These are phyloP conservation scores for Crossoptilon crossoptilon DNA, from an alignment of 2,797 vertebrate genomes.

Conservation along the genomic window DNA sequence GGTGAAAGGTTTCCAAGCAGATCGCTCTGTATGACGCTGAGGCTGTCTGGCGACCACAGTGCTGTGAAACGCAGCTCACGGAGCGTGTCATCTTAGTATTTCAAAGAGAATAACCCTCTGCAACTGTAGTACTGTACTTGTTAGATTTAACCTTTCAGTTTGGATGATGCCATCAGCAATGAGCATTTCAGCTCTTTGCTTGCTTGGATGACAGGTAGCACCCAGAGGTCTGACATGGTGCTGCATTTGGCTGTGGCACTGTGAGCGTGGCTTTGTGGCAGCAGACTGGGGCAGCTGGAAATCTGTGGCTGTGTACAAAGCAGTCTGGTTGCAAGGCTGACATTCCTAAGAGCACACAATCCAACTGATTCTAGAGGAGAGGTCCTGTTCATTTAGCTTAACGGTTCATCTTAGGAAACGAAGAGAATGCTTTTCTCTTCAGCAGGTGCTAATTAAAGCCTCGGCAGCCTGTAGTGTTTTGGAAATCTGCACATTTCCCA, in stretches of 20 bases:
- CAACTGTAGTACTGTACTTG: accelerated
- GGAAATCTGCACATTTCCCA: background rate
- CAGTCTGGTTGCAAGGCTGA: background rate
- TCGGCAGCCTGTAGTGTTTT: constrained; percentile 3
- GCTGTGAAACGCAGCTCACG: accelerated
- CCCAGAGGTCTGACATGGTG: background rate
- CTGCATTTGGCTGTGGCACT: background rate
- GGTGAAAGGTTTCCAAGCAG: background rate
- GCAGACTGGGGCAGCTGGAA: background rate
- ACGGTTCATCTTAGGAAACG: background rate
- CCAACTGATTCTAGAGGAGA: background rate
- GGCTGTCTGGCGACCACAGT: accelerated
- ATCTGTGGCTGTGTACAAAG: background rate
- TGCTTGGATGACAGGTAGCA: accelerated
- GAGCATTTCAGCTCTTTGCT: background rate
- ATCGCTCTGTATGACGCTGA: background rate
- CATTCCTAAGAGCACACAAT: accelerated
- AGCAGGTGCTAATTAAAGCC: background rate
- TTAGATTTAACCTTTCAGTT: background rate
- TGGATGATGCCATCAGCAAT: background rate
- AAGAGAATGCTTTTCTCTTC: background rate
- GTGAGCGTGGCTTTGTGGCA: background rate
- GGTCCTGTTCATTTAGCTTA: background rate
- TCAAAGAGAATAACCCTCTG: background rate
- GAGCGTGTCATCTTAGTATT: background rate